Conservation (phyloP, 1,140 invertebrate genomes). For the Aplysia californica region DNA sequence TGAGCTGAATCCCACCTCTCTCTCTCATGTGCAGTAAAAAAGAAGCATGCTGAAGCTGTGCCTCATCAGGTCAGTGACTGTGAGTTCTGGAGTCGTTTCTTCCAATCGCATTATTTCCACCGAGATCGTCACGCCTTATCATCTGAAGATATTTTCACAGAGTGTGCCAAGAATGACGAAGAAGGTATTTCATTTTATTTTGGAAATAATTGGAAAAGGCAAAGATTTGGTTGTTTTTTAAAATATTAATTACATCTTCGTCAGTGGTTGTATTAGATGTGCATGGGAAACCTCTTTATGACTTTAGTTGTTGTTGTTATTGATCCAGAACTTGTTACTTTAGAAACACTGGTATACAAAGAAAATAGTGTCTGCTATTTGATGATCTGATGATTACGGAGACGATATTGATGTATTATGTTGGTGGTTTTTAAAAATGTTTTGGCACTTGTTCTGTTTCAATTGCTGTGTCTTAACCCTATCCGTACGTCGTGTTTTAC, state of each 20-base stretch:
- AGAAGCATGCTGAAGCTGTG: constrained; percentile 97
- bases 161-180: constrained; percentile 97
- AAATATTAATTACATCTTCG: too few species aligned
- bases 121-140: constrained; percentile 90
- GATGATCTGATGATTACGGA: too few species aligned
- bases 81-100: constrained; percentile 99
- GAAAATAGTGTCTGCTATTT: neutral
- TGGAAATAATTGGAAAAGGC: too few species aligned
- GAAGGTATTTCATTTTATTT: too few species aligned
- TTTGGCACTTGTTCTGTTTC: neutral
- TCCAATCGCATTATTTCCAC: constrained; percentile 99
- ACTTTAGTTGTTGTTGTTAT: too few species aligned
- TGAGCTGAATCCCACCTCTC: too few species aligned
- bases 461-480: too few species aligned
- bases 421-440: neutral
- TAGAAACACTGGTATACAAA: neutral
- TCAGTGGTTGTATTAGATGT: neutral
- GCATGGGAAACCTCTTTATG: neutral
- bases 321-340: neutral
- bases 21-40: constrained; percentile 81
- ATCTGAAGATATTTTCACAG: constrained; percentile 90
- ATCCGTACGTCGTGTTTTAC: too few species aligned
- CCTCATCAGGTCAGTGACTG: constrained; percentile 94
- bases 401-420: neutral
- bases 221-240: too few species aligned